Base-by-base conservation (phyloP, 1,140 invertebrate species). In the Drosophila arawakana region DNA sequence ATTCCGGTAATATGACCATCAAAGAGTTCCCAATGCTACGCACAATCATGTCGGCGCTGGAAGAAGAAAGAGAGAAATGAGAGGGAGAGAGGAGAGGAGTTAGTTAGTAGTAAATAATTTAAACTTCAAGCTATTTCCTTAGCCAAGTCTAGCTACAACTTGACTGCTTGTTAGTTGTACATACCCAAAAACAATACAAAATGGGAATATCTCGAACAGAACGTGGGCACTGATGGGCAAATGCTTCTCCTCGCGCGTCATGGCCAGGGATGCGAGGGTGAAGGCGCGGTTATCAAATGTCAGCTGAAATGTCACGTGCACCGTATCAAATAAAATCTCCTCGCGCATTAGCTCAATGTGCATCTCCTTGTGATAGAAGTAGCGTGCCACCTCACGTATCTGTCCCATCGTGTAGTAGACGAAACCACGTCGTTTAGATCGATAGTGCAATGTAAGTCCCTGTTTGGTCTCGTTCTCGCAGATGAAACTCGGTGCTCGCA, bases 391-490 rank as follows among this genome's bases (percentile, higher is more conserved):
- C 94, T 97, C 96, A 91, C 97, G 95, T 58, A 99, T 98, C 93
- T 99, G 98, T 6, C 98, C 98, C 96, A 98, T 98, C 1, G 98
- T 98, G 88, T 99, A 99, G 92, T 98, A 98, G 2, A 99, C 96
- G 91, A 98, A 99, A 0, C 98, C 98, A 57, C 96, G 94, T 63
- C 98, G 93, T 93, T 98, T 98, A 67, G 97, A 98, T 49, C 98
- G 94, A 91, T 98, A 98, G 93, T 99, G 98, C 41, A 99, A 94
- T 1, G 97, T 98, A 47, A 99, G 93, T 3, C 98, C 98, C 90
- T 97, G 96, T 57, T 96, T 94, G 0, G 97, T 97, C 93, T 99
- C 98, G 88, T 98, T 97, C 92, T 99, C 98, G 88, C 98, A 98
- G 78, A 98, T 98, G 91, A 99, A 99, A 60, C 97, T 98, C 1